Conservation (phyloP, 2,797 vertebrate species). For the Microhierax caerulescens region DNA sequence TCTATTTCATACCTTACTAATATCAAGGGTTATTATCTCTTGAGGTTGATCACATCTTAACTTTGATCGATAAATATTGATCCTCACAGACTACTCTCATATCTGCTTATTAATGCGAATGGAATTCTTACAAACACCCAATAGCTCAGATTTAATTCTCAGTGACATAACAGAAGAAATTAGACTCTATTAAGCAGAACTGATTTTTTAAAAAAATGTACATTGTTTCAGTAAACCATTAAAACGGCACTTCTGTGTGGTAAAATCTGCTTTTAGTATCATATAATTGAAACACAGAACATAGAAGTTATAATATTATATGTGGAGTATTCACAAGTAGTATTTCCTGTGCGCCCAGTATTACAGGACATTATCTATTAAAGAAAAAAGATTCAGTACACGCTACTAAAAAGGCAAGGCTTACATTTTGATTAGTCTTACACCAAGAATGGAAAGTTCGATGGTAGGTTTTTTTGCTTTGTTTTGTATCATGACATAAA, state of each 20-base stretch:
- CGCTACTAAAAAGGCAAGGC: background rate
- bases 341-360: background rate
- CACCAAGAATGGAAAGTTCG: background rate
- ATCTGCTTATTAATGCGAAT: background rate
- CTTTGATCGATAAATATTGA: background rate
- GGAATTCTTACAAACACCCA: background rate
- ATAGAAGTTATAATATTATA: accelerated
- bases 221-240: background rate
- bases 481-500: background rate
- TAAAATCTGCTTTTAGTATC: background rate
- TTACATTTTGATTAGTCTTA: background rate
- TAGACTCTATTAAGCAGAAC: background rate
- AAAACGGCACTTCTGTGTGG: background rate
- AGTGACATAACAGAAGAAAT: background rate
- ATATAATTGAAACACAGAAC: background rate
- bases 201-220: background rate
- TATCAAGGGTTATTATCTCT: background rate
- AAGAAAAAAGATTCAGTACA: background rate
- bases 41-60: background rate
- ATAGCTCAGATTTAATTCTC: background rate
- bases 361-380: background rate
- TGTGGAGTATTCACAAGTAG: background rate
- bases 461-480: accelerated
- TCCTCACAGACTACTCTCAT: background rate
- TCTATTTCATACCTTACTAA: background rate